Conservation (phyloP, 2,888 invertebrate genomes). For the Trichogramma evanescens region DNA sequence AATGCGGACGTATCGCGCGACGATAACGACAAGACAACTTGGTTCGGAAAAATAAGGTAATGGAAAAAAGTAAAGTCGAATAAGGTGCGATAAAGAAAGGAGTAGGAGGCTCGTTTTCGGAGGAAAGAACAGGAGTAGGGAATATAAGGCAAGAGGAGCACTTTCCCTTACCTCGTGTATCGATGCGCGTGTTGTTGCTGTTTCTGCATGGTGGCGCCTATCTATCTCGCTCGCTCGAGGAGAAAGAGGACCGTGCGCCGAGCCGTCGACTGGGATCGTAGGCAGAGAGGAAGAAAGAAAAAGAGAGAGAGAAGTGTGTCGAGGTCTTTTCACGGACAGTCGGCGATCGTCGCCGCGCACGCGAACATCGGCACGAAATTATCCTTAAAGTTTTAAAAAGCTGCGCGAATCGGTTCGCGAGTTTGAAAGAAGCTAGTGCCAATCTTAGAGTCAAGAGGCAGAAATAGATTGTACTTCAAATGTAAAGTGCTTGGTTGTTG, state of each 20-base stretch:
- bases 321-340: conserved; percentile 48
- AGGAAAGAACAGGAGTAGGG: neutral
- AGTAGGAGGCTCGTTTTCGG: neutral
- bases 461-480: no score
- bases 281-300: neutral
- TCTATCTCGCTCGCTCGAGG: conserved; percentile 24
- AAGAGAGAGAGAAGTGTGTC: conserved; percentile 41
- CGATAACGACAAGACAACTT: no score
- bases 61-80: no score
- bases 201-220: neutral
- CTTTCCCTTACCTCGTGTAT: conserved; percentile 41
- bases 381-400: no score
- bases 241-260: conserved; percentile 25
- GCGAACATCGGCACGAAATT: conserved; percentile 23
- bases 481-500: no score
- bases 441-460: no score
- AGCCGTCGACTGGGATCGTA: neutral
- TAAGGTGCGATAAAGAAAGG: no score
- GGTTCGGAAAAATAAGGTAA: no score
- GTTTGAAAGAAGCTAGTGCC: no score
- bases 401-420: no score
- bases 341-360: conserved; percentile 24
- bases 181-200: conserved; percentile 29
- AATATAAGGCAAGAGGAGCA: conserved; percentile 33
- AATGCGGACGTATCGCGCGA: no score